A percentile compares a stretch with the other conserved stretches of the same genome.
Evolutionary conservation across 2,797 vertebrate genomes (phyloP).

Genomic region (Etheostoma nigrum): DNA sequence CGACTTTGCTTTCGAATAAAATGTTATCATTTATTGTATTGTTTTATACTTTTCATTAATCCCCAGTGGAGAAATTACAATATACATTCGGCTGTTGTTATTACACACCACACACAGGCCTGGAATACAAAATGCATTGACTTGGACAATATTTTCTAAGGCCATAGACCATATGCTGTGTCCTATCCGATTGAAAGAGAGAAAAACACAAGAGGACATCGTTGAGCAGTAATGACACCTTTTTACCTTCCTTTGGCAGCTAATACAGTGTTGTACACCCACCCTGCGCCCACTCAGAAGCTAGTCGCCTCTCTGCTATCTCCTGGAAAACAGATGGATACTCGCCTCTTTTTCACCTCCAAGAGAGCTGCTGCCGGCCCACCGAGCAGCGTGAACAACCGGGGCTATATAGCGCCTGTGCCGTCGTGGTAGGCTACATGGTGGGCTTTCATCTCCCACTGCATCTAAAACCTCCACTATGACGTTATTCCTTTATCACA

Average conservation of each 20-base stretch:
- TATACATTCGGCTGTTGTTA: too few species aligned
- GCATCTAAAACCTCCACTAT: constrained; percentile 2
- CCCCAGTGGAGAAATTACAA: too few species aligned
- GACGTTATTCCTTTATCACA: neutral
- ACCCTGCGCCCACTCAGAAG: constrained; percentile 72
- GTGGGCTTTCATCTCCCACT: constrained; percentile 22
- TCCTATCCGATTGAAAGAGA: constrained; percentile 4
- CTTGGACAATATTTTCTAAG: constrained; percentile 19
- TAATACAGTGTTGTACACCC: constrained; percentile 67
- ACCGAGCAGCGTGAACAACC: constrained; percentile 42
- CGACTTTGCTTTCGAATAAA: constrained; percentile 16
- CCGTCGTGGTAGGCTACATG: constrained; percentile 16
- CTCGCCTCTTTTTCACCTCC: constrained; percentile 59
- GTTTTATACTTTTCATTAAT: too few species aligned
- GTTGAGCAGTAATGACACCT: constrained; percentile 50
- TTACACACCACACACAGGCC: too few species aligned
- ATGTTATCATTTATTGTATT: too few species aligned
- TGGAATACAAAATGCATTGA: constrained; percentile 18
- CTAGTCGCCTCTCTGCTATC: constrained; percentile 59
- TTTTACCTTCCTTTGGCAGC: constrained; percentile 40
- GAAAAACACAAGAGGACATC: constrained; percentile 25
- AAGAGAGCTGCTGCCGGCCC: constrained; percentile 63
- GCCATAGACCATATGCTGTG: neutral
- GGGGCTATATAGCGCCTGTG: constrained; percentile 30
- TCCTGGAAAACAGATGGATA: constrained; percentile 62